Evolutionary conservation across 2,113 vertebrate genomes (phyloP).

Genomic region (Chunga burmeisteri): DNA sequence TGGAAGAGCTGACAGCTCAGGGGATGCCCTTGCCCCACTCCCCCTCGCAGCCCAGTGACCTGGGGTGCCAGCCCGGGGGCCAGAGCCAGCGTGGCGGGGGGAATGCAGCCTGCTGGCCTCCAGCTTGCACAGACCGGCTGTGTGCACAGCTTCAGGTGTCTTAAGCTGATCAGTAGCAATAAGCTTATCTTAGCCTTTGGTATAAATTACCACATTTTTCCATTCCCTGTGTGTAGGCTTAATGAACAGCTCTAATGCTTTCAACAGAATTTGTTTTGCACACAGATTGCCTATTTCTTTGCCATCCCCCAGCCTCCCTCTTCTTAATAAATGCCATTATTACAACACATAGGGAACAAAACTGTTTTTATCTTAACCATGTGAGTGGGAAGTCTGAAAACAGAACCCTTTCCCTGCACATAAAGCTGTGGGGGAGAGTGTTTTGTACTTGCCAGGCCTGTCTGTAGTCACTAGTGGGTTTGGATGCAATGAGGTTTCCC

Average conservation of each 20-base stretch:
- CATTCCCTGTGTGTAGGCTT: background rate
- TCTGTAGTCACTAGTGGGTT: background rate
- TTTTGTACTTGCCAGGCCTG: background rate
- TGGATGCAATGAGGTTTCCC: background rate
- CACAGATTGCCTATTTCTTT: slow-evolving; percentile 9
- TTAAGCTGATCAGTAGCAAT: background rate
- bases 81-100: background rate
- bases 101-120: background rate
- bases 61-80: rapidly evolving
- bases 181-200: background rate
- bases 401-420: background rate
- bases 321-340: slow-evolving; percentile 3
- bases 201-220: slow-evolving; percentile 20
- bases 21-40: background rate
- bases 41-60: background rate
- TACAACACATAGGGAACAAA: background rate
- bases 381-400: background rate
- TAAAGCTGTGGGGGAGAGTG: background rate
- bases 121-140: background rate
- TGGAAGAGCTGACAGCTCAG: background rate
- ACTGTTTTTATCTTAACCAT: background rate
- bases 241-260: slow-evolving; percentile 10
- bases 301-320: background rate
- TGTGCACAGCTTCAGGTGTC: background rate
- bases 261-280: slow-evolving; percentile 19